Base-by-base conservation (phyloP, 2,797 vertebrate genomes). In the Crenichthys baileyi region DNA sequence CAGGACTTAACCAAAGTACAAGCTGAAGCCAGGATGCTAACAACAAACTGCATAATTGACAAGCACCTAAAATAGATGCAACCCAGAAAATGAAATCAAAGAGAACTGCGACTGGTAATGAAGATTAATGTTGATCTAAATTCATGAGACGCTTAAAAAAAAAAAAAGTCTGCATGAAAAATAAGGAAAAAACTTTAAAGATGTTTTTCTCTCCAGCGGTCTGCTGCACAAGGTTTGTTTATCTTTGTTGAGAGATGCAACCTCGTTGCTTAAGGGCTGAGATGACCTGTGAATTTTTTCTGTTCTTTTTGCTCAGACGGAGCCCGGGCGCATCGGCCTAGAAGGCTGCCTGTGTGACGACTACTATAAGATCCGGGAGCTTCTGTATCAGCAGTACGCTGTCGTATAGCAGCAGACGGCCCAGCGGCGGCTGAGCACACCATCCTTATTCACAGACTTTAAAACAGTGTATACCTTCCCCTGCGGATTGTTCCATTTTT, bases 311-410 rank as follows among this genome's bases (percentile, higher is more conserved):
- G 86, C 90, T 85, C 96, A 99, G 98, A 99, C 98, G 85, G 98
- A 99, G 94, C 98, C 98, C 0, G 98, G 98, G 60, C 97, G 98
- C 80, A 99, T 99, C 77, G 98, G 98, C 84, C 91, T 99, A 94
- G 98, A 99, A 95, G 98, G 98, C 90, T 98, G 97, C 92, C 96
- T 98, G 87, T 99, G 98, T 92, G 98, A 98, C 83, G 98, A 99
- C 93, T 99, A 99, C 95, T 99, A 97, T 88, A 98, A 97, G 95
- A 99, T 99, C 94, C 96, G 98, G 90, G 97, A 98, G 93, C 97
- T 99, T 95, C 96, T 99, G 90, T 99, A 99, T 68, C 96, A 98
- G 95, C 98, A 99, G 88, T 99, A 99, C 0, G 98, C 98, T 63
- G 98, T 99, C 86, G 97, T 99, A 83, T 99, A 94, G 95, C 89